phyloP scores from a whole-genome alignment of 2,797 vertebrate genomes.

The Ibycter americanus region DNA sequence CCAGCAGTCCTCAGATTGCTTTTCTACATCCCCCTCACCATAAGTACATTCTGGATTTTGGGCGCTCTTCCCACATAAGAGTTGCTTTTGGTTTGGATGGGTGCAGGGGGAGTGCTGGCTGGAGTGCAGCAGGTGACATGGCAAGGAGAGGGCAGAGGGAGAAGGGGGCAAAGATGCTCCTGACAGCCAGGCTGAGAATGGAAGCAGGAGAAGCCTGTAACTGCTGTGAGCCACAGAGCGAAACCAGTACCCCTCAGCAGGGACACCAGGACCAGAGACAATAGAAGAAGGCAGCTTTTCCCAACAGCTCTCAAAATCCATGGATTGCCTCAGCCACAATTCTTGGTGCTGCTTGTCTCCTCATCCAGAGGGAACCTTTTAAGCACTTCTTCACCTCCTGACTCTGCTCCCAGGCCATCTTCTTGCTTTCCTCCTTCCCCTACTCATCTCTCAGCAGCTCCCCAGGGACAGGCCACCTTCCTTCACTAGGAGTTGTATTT shows the following conservation, averaged over 20 bases:
- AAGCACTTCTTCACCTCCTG: neutral
- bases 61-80: neutral
- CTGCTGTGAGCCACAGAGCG: neutral
- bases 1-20: constrained; percentile 35
- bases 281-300: fast-evolving
- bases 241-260: neutral
- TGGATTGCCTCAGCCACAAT: neutral
- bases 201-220: neutral
- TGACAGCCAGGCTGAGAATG: neutral
- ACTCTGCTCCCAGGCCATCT: neutral
- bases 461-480: neutral
- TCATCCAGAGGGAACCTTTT: neutral
- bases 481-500: neutral
- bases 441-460: neutral
- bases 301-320: neutral
- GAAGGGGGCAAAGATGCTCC: neutral
- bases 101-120: neutral
- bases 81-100: neutral
- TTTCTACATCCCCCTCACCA: constrained; percentile 13
- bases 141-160: neutral
- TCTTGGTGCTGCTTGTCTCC: neutral
- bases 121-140: neutral
- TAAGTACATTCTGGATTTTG: neutral
- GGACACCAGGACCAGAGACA: neutral
- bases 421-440: neutral